Evolutionary conservation across 2,797 vertebrate species (phyloP).

Genomic region (Myotis myotis): DNA sequence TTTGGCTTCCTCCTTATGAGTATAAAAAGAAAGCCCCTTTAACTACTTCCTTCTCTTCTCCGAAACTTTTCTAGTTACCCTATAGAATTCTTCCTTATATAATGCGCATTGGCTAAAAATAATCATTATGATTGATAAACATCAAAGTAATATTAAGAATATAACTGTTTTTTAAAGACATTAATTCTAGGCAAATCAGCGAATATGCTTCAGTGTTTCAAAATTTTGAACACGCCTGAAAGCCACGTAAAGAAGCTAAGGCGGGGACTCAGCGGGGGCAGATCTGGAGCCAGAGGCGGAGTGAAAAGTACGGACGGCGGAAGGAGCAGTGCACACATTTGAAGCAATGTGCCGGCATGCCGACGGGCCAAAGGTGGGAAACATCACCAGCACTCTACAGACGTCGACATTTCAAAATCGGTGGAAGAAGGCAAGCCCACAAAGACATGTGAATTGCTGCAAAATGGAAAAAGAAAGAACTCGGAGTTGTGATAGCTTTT

Average conservation of each 20-base stretch:
- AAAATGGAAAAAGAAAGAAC: not conserved
- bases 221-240: not conserved
- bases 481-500: not conserved
- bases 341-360: not conserved
- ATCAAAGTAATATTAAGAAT: not conserved
- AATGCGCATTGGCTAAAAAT: not conserved
- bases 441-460: not conserved
- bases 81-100: not conserved
- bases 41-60: not conserved
- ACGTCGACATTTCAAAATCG: not conserved
- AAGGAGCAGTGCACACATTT: too few species aligned
- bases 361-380: not conserved
- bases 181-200: not conserved
- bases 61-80: not conserved
- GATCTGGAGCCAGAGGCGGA: not conserved
- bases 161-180: not conserved
- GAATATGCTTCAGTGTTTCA: not conserved
- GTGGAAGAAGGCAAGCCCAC: not conserved
- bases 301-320: accelerated
- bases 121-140: not conserved
- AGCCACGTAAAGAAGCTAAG: not conserved
- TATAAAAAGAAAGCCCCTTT: not conserved
- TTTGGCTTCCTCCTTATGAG: not conserved
- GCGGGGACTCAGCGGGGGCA: not conserved
- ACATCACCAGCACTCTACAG: not conserved